Percentiles rank a stretch among this genome's conserved stretches.
Conservation (phyloP, 2,888 invertebrate species). For the Platerodrilus igneus region DNA sequence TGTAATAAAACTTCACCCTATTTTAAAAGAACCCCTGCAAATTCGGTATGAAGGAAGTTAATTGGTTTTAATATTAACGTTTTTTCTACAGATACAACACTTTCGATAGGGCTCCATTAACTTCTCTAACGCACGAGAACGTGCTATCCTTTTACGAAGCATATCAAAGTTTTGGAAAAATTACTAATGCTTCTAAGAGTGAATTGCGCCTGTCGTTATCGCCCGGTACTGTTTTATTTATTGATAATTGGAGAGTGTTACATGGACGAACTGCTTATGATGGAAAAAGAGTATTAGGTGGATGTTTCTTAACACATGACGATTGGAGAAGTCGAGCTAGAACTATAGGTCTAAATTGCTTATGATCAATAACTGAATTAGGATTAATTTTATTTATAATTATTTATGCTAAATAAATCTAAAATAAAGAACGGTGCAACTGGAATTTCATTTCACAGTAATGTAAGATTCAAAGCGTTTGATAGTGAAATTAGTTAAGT, state of each 20-base stretch:
- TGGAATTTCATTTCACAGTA: too few species aligned
- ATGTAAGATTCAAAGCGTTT: too few species aligned
- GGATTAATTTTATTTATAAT: too few species aligned
- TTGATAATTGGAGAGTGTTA: constrained; percentile 75
- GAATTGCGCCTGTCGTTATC: constrained; percentile 58
- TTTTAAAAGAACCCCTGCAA: constrained; percentile 55
- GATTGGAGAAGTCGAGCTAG: constrained; percentile 61
- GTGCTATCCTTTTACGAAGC: constrained; percentile 59
- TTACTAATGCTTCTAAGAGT: constrained; percentile 50
- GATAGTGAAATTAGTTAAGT: too few species aligned
- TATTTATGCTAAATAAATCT: too few species aligned
- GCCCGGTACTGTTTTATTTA: constrained; percentile 66
- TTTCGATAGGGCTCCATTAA: constrained; percentile 66
- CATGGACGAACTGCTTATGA: constrained; percentile 69
- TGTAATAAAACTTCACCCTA: constrained; percentile 54
- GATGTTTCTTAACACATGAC: constrained; percentile 68
- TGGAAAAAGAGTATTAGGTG: constrained; percentile 62
- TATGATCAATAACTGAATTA: too few species aligned
- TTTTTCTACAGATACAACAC: constrained; percentile 59
- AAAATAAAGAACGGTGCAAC: too few species aligned
- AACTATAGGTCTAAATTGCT: too few species aligned
- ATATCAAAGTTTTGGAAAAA: constrained; percentile 51
- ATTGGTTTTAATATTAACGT: too few species aligned
- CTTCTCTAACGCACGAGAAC: constrained; percentile 50
- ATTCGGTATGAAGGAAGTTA: constrained; percentile 53